Evolutionary conservation across 2,113 vertebrate genomes (phyloP), one percentile per base, ranked within the genome.

Genomic region (Bos indicus): DNA sequence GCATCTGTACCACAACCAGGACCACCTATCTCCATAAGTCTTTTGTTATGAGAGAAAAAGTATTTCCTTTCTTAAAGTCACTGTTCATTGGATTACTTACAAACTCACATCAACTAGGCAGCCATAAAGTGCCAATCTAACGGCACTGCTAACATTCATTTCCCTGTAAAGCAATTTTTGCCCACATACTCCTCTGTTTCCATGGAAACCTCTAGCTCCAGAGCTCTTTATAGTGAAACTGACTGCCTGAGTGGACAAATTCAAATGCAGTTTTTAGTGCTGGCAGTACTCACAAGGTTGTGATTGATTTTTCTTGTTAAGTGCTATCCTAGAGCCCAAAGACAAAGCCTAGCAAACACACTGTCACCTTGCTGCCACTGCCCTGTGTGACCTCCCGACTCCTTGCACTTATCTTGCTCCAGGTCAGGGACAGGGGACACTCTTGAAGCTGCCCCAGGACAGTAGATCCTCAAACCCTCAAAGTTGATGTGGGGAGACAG

Each of bases 231-330:
- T 67, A 88, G 64, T 93, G 40, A 90, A 7, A 10, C 40, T 93
- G 52, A 71, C 62, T 90, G 30, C 52, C 46, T 74, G 21, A 91
- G 54, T 85, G 26, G n/a, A 80, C 59, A 94, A 95, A 88, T 97
- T 97, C 74, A 97, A 97, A 95, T 90, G 51, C 74, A 88, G 36
- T 84, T 97, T 95, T 71, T 54, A 82, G 46, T 85, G 96, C 90
- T 74, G 30, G 52, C 80, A 67, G 74, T 26, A 81, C n/a, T 92
- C 51, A 85, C 28, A 81, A 89, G 48, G 67, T 43, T 96, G 64
- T 56, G 21, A 90, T 90, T 59, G 48, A 90, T 64, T 95, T 94
- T 93, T 90, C 90, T 93, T 17, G 36, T 88, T 95, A 93, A 95
- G 33, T 96, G 82, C 40, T 85, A 85, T 57, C 67, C 48, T 83